These are phyloP conservation scores for Ophion obscuratus DNA, from an alignment of 2,888 invertebrate genomes.

Conservation along the genomic window DNA sequence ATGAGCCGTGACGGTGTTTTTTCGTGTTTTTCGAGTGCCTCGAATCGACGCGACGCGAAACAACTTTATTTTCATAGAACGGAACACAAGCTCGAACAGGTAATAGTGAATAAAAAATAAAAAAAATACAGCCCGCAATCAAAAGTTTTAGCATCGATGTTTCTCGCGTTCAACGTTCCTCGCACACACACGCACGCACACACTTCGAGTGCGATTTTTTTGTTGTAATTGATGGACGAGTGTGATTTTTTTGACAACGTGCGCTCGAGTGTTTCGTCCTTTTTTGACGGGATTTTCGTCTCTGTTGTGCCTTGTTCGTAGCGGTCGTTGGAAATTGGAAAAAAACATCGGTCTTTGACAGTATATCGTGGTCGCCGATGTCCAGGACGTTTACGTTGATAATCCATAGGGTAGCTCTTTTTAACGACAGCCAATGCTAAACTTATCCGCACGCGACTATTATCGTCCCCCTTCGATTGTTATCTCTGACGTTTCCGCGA, in stretches of 20 bases:
- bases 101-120: constrained; percentile 51
- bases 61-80: constrained; percentile 56
- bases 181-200: not conserved
- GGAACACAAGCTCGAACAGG: constrained; percentile 57
- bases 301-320: constrained; percentile 16
- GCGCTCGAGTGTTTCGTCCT: constrained; percentile 13
- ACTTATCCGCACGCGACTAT: constrained; percentile 60
- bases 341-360: constrained; percentile 35
- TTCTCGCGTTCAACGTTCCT: constrained; percentile 29
- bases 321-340: not conserved
- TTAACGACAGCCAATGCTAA: constrained; percentile 45
- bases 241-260: constrained; percentile 24
- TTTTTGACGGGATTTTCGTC: constrained; percentile 12
- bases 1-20: constrained; percentile 71
- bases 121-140: constrained; percentile 21
- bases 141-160: constrained; percentile 53
- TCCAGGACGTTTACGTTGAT: constrained; percentile 41
- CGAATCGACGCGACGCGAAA: constrained; percentile 59
- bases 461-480: constrained; percentile 37
- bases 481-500: constrained; percentile 48
- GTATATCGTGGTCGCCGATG: constrained; percentile 28
- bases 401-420: constrained; percentile 50
- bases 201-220: constrained; percentile 52
- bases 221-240: constrained; percentile 30
- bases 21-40: constrained; percentile 63